phyloP scores from a whole-genome alignment of 2,113 vertebrate genomes.

The Sander vitreus region DNA sequence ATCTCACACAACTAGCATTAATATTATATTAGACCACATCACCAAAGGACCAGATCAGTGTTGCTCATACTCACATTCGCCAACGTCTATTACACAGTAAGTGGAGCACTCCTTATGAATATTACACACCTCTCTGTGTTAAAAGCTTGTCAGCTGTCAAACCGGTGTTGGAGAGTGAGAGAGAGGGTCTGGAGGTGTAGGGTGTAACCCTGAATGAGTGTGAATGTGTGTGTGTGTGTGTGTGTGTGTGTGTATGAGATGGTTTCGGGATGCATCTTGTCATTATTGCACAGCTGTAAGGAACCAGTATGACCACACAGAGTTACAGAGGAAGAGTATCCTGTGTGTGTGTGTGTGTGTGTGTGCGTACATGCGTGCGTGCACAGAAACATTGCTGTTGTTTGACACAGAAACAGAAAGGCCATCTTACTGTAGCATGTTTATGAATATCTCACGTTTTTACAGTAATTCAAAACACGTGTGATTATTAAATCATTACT shows the following conservation, averaged over 20 bases:
- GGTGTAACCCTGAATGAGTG: slow-evolving; percentile 31
- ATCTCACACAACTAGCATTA: slow-evolving; percentile 73
- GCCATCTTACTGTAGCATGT: slow-evolving; percentile 8
- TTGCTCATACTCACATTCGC: slow-evolving; percentile 57
- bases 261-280: slow-evolving; percentile 26
- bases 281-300: slow-evolving; percentile 47
- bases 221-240: slow-evolving; percentile 8
- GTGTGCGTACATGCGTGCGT: neutral
- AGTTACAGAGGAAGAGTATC: neutral
- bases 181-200: slow-evolving; percentile 24
- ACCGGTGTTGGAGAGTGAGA: slow-evolving; percentile 42
- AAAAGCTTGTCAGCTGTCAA: slow-evolving; percentile 78
- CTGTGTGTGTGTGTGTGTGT: neutral
- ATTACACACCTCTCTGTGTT: slow-evolving; percentile 74
- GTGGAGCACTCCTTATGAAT: slow-evolving; percentile 77
- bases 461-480: slow-evolving; percentile 9
- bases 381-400: too few species aligned
- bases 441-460: slow-evolving; percentile 44
- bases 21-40: slow-evolving; percentile 68
- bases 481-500: slow-evolving; percentile 50
- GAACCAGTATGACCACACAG: slow-evolving; percentile 9
- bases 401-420: neutral
- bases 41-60: slow-evolving; percentile 70
- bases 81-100: slow-evolving; percentile 59
- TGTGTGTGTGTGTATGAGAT: slow-evolving; percentile 1